Base-by-base conservation (phyloP, 1,140 invertebrate genomes). In the Leptonema lineaticorne region DNA sequence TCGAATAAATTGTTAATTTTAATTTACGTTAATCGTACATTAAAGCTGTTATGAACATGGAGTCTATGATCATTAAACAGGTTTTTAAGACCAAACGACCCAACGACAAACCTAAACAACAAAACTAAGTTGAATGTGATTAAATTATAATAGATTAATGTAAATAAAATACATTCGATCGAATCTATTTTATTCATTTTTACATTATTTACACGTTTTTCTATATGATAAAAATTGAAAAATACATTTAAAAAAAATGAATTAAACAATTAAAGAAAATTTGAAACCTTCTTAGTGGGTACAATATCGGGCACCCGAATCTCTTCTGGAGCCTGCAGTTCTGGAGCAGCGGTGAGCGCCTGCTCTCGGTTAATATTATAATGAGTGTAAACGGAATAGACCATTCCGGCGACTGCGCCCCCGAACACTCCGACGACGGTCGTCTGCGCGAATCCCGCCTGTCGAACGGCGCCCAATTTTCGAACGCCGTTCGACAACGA, bases 301-400 rank as follows among this genome's bases (percentile, higher is more conserved):
- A 74, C 74, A 65, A 41, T 79, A 78, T 78, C 70, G 7, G 80
- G 80, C 16, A 75, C 71, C 62, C 37, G 37, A 4, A 41, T 9
- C 77, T 70, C 63, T 76, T 75, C 16, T 82, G 65, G 67, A 81
- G 78, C 24, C 74, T 72, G 77, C 78, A 48, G 78, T 76, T 50
- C 9, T 41, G 11, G 3, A 41, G 2, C 37, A 11, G 37, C 11
- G 11, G 11, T 41, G 11, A 33, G 11, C 11, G 37, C 37, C 9
- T 4, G 9, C 14, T 56, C 79, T 79, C 0, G 28, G 71, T 83
- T 83, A 37, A 83, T 76, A 74, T 79, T 78, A 56, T 81, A 82
- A 72, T 83, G 81, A 1, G 81, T 82, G 71, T 82, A 82, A 67
- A 78, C 80, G 28, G 79, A 79, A 74, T 82, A 83, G 11, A 80